Evolutionary conservation across 35 echinoderm and acorn worm species (phyloP).

Genomic region (Patiria miniata): DNA sequence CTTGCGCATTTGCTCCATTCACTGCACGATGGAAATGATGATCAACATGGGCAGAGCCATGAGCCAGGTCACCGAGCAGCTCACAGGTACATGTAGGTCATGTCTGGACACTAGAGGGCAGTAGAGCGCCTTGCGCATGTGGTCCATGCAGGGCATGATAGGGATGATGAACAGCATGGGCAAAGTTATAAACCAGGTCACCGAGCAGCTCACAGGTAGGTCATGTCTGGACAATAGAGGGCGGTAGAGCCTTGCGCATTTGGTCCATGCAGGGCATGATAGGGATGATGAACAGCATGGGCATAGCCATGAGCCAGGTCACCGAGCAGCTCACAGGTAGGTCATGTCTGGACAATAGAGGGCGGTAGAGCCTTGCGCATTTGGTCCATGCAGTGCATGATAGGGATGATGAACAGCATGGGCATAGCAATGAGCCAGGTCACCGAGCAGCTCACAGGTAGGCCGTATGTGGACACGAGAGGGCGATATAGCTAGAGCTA

Average conservation of each 20-base stretch:
- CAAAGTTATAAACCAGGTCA: slow-evolving; percentile 79
- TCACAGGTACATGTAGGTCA: slow-evolving; percentile 69
- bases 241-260: neutral
- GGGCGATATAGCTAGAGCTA: neutral
- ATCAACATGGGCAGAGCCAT: slow-evolving; percentile 74
- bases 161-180: slow-evolving; percentile 97
- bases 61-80: slow-evolving; percentile 82
- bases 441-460: neutral
- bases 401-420: neutral
- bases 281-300: slow-evolving; percentile 97
- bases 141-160: slow-evolving; percentile 92
- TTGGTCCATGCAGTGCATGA: too few relatives aligned
- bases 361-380: neutral
- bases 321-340: slow-evolving; percentile 80
- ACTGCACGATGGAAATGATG: neutral
- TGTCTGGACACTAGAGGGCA: neutral
- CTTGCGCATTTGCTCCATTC: neutral
- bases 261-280: slow-evolving; percentile 90
- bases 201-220: slow-evolving; percentile 76
- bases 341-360: neutral
- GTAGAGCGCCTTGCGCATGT: neutral
- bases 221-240: neutral
- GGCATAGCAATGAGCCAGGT: neutral
- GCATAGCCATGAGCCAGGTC: slow-evolving; percentile 83
- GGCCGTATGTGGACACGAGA: neutral